Evolutionary conservation across 1,140 invertebrate species (phyloP).

Genomic region (Aphelinus atriplicis): DNA sequence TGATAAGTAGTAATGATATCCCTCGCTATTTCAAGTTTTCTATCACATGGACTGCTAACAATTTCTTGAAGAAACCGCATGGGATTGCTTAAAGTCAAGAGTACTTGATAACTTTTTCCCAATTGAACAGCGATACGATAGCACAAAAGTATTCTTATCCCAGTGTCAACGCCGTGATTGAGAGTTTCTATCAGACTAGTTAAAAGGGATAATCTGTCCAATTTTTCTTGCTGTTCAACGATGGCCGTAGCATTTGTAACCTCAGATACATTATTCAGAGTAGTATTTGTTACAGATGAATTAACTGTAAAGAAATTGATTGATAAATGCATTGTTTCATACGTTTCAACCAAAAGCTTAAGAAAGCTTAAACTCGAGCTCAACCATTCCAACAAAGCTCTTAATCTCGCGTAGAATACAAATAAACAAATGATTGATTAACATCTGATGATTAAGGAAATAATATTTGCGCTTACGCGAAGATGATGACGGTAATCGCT

Average conservation of each 20-base stretch:
- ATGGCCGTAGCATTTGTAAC: slow-evolving; percentile 30
- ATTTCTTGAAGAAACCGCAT: slow-evolving; percentile 67
- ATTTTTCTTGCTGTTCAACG: slow-evolving; percentile 47
- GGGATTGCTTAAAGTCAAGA: slow-evolving; percentile 66
- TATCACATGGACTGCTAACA: slow-evolving; percentile 64
- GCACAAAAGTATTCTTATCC: slow-evolving; percentile 66
- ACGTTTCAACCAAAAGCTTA: no score
- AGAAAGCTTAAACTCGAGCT: no score
- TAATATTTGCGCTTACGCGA: slow-evolving; percentile 45
- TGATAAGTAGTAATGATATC: slow-evolving; percentile 67
- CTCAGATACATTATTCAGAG: slow-evolving; percentile 25
- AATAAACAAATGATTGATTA: no score
- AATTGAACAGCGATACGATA: slow-evolving; percentile 68
- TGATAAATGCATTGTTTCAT: background rate
- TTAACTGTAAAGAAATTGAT: slow-evolving; percentile 35
- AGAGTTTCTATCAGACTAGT: slow-evolving; percentile 53
- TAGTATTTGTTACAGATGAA: slow-evolving; percentile 26
- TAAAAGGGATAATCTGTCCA: slow-evolving; percentile 52
- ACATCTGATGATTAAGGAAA: no score
- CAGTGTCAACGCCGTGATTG: slow-evolving; percentile 65
- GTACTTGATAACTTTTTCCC: slow-evolving; percentile 67
- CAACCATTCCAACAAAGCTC: no score
- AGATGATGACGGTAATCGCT: slow-evolving; percentile 49
- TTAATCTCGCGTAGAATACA: no score
- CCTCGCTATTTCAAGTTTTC: slow-evolving; percentile 69